Evolutionary conservation across 92 coral and sea anemone species (phyloP), one percentile per base, ranked within the genome.

Genomic region (Parazoanthus swiftii): DNA sequence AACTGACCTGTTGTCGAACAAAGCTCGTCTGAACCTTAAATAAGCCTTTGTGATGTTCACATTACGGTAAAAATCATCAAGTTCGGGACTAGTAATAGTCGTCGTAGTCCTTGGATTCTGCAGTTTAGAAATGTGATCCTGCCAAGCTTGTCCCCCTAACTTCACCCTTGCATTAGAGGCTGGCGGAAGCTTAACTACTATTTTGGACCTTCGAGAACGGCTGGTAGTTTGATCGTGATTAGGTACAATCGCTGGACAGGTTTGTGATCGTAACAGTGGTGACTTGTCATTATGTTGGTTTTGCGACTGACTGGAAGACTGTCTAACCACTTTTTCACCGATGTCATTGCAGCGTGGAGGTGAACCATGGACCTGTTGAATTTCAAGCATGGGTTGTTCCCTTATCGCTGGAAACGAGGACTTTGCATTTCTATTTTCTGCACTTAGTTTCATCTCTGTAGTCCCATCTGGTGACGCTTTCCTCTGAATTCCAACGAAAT

Each of bases 141-240:
- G 44, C 87, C 87, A 84, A 5, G 87, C 87, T 44, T 84, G 79
- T 70, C 87, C 87, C 15, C 44, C 85, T 7, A 81, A 42, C 9
- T 63, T 81, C 74, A 81, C 74, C n/a, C 38, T 81, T 6, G 74
- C 44, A 9, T 63, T 81, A 33, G 74, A 33, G 25, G 86, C 42
- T 16, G 86, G 86, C 6, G 86, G 86, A 44, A 83, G 66, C 77
- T 83, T 83, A 16, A 72, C 78, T 6, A 67, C 76, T n/a, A 23
- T 67, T 25, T 44, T 83, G 38, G 26, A 20, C 23, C 44, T 73
- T 70, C 65, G 74, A 20, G 42, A 15, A 46, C 8, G 44, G 66
- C 65, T 15, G 33, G 66, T 15, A 35, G 77, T 48, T 48, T 72
- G 76, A 5, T 13, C 37, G 23, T 76, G 37, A n/a, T 42, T 9